Evolutionary conservation across 37 sponge, comb jelly and placozoan genomes (phyloP).

Genomic region (Crambe crambe): DNA sequence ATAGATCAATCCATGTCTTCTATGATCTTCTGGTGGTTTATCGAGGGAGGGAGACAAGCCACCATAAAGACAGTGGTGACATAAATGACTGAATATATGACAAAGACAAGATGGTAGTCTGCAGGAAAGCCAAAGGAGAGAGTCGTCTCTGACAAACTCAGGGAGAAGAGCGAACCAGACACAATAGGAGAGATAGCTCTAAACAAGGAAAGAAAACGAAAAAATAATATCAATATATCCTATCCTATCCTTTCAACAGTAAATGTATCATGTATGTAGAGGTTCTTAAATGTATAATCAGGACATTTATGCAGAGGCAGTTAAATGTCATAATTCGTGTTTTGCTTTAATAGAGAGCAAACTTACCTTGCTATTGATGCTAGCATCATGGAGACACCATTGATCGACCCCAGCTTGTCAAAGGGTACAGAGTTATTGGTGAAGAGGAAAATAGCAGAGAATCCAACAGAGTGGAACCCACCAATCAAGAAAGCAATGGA

Average conservation of each 20-base stretch:
- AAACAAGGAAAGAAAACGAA: not conserved
- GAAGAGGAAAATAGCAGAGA: constrained; percentile 60
- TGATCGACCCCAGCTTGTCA: constrained; percentile 75
- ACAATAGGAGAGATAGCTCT: constrained; percentile 71
- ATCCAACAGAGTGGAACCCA: not conserved
- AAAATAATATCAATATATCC: too few species aligned
- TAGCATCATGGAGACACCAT: constrained; percentile 58
- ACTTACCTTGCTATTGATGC: not conserved
- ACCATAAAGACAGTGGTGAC: constrained; percentile 41
- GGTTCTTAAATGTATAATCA: too few species aligned
- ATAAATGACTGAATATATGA: constrained; percentile 45
- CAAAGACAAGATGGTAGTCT: constrained; percentile 77
- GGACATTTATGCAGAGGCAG: too few species aligned
- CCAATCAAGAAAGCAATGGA: constrained; percentile 18
- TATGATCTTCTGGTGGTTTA: constrained; percentile 60
- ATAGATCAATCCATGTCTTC: too few species aligned
- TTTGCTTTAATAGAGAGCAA: too few species aligned
- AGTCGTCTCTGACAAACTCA: constrained; percentile 42
- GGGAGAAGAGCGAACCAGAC: constrained; percentile 56
- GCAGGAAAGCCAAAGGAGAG: constrained; percentile 64
- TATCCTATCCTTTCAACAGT: too few species aligned
- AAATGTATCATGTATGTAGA: too few species aligned
- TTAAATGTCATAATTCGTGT: too few species aligned
- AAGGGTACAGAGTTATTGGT: constrained; percentile 82
- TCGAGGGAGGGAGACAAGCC: constrained; percentile 49